Conservation (phyloP, 2,888 invertebrate species). For the Drosophila engyochracea region DNA sequence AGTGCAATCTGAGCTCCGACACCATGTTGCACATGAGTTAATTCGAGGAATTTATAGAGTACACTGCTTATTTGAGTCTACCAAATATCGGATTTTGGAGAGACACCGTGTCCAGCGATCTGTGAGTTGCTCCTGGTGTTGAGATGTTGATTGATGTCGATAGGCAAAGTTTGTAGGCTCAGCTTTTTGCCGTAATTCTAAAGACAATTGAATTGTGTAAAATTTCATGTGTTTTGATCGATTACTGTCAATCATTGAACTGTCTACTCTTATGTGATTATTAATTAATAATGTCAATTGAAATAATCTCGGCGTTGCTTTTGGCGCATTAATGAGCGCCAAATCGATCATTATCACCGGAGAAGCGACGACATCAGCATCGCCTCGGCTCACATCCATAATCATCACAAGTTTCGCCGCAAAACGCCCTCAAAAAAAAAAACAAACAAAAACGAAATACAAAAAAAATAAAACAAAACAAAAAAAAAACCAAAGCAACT, state of each 20-base stretch:
- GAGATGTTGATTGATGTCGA: neutral
- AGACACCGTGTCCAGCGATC: neutral
- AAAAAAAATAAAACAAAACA: constrained; percentile 1
- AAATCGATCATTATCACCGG: constrained; percentile 71
- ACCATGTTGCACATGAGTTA: neutral
- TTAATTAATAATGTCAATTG: constrained; percentile 26
- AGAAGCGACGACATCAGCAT: constrained; percentile 40
- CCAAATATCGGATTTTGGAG: neutral
- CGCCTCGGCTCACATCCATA: constrained; percentile 20
- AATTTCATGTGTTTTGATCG: neutral
- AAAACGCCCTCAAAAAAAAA: constrained; percentile 62
- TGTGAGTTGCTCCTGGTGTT: neutral
- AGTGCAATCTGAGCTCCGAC: neutral
- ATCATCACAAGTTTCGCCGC: constrained; percentile 47
- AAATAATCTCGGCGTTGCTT: constrained; percentile 54
- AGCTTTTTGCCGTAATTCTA: neutral
- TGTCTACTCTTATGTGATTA: neutral
- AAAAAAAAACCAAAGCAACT: constrained; percentile 17
- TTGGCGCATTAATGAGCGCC: constrained; percentile 68
- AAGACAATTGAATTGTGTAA: neutral
- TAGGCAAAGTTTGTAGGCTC: neutral
- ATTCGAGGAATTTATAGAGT: neutral
- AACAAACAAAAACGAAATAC: neutral
- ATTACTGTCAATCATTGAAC: neutral
- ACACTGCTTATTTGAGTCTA: neutral